These are phyloP conservation scores for Catalaphyllia jardinei DNA, from an alignment of 64 coral and sea anemone genomes.

Conservation along the genomic window DNA sequence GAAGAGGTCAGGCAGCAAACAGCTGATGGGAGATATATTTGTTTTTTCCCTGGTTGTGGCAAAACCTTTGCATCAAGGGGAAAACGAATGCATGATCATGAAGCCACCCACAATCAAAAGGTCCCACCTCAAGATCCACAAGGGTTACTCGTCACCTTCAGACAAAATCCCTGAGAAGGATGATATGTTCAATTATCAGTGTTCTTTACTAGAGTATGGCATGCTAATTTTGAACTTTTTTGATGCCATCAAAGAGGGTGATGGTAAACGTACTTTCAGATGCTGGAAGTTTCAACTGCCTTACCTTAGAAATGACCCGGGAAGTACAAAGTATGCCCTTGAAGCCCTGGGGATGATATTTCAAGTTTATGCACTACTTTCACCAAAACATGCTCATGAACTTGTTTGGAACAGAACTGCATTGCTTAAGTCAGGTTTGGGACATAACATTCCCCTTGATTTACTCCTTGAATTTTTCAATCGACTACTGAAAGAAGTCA, in stretches of 20 bases:
- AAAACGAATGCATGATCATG: slow-evolving; percentile 57
- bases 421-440: slow-evolving; percentile 42
- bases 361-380: slow-evolving; percentile 69
- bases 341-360: slow-evolving; percentile 56
- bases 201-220: slow-evolving; percentile 73
- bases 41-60: slow-evolving; percentile 64
- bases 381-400: slow-evolving; percentile 62
- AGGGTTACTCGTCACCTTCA: slow-evolving; percentile 30
- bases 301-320: slow-evolving; percentile 58
- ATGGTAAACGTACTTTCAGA: slow-evolving; percentile 64
- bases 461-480: slow-evolving; percentile 73
- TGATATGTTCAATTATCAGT: slow-evolving; percentile 84
- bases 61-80: slow-evolving; percentile 77
- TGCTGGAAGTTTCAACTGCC: slow-evolving; percentile 73
- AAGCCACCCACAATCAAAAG: slow-evolving; percentile 54
- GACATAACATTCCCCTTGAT: slow-evolving; percentile 83
- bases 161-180: slow-evolving; percentile 42
- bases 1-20: slow-evolving; percentile 26
- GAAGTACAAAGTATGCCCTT: slow-evolving; percentile 63
- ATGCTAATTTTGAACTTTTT: slow-evolving; percentile 84
- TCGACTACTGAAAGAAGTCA: slow-evolving; percentile 64
- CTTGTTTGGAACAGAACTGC: slow-evolving; percentile 74
- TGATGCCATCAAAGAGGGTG: slow-evolving; percentile 74
- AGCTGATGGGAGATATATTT: slow-evolving; percentile 57
- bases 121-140: slow-evolving; percentile 9